Evolutionary conservation across 2,113 vertebrate species (phyloP).

Genomic region (Chloropsis hardwickii): DNA sequence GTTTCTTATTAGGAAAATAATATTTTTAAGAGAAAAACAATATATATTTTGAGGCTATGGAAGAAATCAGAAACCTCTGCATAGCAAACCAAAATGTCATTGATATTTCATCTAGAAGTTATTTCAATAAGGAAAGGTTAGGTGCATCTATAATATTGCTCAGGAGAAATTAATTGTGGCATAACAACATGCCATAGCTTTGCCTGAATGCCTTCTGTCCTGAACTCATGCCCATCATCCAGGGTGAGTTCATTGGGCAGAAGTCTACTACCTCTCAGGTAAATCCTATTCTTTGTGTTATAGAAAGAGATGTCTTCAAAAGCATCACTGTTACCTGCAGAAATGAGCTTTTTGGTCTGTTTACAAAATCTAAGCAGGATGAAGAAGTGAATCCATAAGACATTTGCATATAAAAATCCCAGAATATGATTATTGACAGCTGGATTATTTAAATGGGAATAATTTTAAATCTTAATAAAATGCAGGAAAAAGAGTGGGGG

Average conservation of each 20-base stretch:
- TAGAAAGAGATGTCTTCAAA: background rate
- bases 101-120: background rate
- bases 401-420: background rate
- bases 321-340: background rate
- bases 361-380: background rate
- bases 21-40: background rate
- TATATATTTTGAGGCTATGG: background rate
- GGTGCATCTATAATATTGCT: background rate
- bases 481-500: accelerated
- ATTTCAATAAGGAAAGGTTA: background rate
- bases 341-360: background rate
- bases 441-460: background rate
- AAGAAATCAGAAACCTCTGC: background rate
- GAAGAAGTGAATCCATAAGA: background rate
- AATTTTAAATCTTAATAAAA: background rate
- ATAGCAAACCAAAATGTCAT: background rate
- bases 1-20: background rate
- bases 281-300: background rate
- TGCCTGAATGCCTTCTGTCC: background rate
- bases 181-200: background rate
- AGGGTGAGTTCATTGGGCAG: background rate
- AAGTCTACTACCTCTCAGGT: background rate
- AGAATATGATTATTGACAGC: background rate
- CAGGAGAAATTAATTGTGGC: background rate
- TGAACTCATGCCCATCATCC: background rate